phyloP scores from a whole-genome alignment of 2,113 vertebrate species.

The Carollia perspicillata region DNA sequence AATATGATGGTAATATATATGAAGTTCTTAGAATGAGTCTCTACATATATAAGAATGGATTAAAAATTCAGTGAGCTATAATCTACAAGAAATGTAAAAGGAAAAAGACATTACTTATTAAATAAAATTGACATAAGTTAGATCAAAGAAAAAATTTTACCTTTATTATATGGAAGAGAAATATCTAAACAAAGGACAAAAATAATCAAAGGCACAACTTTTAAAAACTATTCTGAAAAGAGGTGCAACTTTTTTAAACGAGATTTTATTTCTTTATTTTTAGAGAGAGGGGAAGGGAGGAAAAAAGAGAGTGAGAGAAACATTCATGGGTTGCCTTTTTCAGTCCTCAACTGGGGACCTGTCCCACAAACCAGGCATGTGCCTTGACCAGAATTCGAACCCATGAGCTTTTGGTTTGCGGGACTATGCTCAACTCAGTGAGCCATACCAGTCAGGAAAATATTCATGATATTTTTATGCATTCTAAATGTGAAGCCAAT shows the following conservation, averaged over 20 bases:
- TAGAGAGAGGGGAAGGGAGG: too few relatives aligned
- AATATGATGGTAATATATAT: not conserved
- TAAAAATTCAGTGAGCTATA: not conserved
- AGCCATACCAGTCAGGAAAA: too few relatives aligned
- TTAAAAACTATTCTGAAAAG: not conserved
- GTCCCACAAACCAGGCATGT: too few relatives aligned
- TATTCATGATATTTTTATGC: not conserved
- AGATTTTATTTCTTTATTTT: too few relatives aligned
- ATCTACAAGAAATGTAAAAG: not conserved
- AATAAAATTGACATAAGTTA: not conserved
- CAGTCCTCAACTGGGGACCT: too few relatives aligned
- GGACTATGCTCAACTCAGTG: too few relatives aligned
- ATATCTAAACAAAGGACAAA: not conserved
- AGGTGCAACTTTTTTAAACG: too few relatives aligned
- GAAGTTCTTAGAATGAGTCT: not conserved
- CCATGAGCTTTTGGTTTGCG: too few relatives aligned
- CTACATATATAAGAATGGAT: not conserved
- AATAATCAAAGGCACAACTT: not conserved
- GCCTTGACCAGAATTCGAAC: too few relatives aligned
- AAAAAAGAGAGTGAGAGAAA: too few relatives aligned
- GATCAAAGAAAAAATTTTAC: not conserved
- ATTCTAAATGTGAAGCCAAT: constrained; percentile 13
- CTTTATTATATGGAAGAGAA: not conserved
- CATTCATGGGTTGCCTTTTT: too few relatives aligned
- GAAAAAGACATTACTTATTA: not conserved